Evolutionary conservation across 2,113 vertebrate species (phyloP).

Genomic region (Corydoras maculifer): DNA sequence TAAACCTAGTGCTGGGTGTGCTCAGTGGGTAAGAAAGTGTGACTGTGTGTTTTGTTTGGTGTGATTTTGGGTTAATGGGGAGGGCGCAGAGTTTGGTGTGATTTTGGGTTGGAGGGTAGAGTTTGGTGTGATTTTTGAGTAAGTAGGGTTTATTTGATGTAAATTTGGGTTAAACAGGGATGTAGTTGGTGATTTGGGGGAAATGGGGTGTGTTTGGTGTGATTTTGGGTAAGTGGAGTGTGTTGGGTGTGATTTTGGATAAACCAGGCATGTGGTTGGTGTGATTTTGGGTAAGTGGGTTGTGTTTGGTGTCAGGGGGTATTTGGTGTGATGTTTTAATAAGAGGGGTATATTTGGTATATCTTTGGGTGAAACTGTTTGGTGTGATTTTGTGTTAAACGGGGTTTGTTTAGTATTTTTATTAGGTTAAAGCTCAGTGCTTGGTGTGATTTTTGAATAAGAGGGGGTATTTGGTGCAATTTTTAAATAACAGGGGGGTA

Average conservation of each 20-base stretch:
- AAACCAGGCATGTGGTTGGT: too few relatives aligned
- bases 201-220: neutral
- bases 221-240: neutral
- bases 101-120: too few relatives aligned
- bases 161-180: neutral
- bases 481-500: too few relatives aligned
- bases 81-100: too few relatives aligned
- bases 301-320: neutral
- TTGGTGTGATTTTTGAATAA: too few relatives aligned
- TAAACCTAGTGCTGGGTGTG: constrained; percentile 99
- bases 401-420: too few relatives aligned
- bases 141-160: too few relatives aligned
- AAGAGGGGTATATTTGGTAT: neutral
- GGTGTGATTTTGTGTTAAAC: neutral
- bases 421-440: too few relatives aligned
- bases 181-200: too few relatives aligned
- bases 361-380: neutral
- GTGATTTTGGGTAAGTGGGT: neutral
- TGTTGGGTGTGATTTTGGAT: neutral
- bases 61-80: neutral
- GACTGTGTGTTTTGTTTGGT: constrained; percentile 4
- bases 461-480: too few relatives aligned
- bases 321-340: neutral
- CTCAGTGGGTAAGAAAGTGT: constrained; percentile 97
- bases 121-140: too few relatives aligned